Evolutionary conservation across 2,888 invertebrate genomes (phyloP).

Genomic region (Dryomyza anilis): DNA sequence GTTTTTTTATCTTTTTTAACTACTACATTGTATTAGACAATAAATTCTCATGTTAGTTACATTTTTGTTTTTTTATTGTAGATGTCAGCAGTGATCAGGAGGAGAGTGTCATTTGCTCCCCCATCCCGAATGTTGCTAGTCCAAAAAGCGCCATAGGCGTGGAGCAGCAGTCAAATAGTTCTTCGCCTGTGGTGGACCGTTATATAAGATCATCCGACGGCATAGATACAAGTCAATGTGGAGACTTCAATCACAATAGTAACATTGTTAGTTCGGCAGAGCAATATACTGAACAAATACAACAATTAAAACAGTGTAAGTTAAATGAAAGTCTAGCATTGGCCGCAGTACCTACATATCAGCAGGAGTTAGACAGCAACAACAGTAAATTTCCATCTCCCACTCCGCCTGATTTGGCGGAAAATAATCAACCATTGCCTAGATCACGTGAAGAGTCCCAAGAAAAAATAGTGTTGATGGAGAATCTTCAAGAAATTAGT

Average conservation of each 20-base stretch:
- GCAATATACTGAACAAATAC: slow-evolving; percentile 6
- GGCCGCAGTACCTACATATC: slow-evolving; percentile 38
- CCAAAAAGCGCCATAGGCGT: slow-evolving; percentile 30
- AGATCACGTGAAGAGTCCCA: slow-evolving; percentile 33
- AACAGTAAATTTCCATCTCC: slow-evolving; percentile 43
- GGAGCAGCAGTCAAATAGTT: slow-evolving; percentile 8
- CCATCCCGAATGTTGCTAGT: slow-evolving; percentile 47
- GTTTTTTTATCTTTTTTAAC: too few relatives aligned
- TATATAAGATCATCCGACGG: slow-evolving; percentile 15
- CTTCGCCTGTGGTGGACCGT: not conserved
- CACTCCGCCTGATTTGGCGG: slow-evolving; percentile 43
- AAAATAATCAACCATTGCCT: slow-evolving; percentile 40
- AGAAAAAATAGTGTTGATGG: not conserved
- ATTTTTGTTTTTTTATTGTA: slow-evolving; percentile 38
- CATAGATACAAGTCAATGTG: too few relatives aligned
- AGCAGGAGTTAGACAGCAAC: slow-evolving; percentile 40
- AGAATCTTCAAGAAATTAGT: not conserved
- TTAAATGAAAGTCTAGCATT: slow-evolving; percentile 6
- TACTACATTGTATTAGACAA: too few relatives aligned
- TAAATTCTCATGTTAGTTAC: not conserved
- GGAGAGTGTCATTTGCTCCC: slow-evolving; percentile 59
- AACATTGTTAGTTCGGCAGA: slow-evolving; percentile 36
- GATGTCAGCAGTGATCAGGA: slow-evolving; percentile 58
- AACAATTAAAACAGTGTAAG: too few relatives aligned
- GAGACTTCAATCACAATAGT: slow-evolving; percentile 42